Conservation (phyloP, 2,113 vertebrate species). For the Triplophysa siluroides region DNA sequence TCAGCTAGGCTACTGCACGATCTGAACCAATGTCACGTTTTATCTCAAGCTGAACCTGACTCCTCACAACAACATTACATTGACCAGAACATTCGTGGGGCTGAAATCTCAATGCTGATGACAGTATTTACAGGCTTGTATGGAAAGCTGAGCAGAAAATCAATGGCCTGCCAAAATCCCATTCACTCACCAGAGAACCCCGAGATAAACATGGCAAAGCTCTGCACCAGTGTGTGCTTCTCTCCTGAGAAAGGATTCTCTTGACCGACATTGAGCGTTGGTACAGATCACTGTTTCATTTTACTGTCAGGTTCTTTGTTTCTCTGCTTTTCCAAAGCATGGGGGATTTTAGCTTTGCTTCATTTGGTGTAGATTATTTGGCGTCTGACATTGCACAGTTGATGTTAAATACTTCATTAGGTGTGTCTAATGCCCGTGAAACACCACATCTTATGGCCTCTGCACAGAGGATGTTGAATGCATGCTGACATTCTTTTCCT, state of each 20-base stretch:
- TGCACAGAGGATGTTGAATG: background rate
- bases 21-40: conserved; percentile 33
- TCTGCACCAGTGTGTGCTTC: background rate
- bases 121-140: conserved; percentile 15
- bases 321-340: background rate
- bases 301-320: background rate
- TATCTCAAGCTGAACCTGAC: conserved; percentile 1
- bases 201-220: background rate
- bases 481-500: background rate
- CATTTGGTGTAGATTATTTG: background rate
- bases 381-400: background rate
- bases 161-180: conserved; percentile 23
- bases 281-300: background rate
- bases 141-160: conserved; percentile 25
- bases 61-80: conserved; percentile 25
- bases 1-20: background rate
- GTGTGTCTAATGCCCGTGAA: background rate
- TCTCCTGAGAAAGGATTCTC: background rate
- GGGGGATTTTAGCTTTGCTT: background rate
- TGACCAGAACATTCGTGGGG: background rate
- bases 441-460: background rate
- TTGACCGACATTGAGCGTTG: background rate
- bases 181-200: background rate
- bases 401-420: conserved; percentile 6
- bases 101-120: conserved; percentile 13